Evolutionary conservation across 2,113 vertebrate species (phyloP).

Genomic region (Leptocoma aspasia): DNA sequence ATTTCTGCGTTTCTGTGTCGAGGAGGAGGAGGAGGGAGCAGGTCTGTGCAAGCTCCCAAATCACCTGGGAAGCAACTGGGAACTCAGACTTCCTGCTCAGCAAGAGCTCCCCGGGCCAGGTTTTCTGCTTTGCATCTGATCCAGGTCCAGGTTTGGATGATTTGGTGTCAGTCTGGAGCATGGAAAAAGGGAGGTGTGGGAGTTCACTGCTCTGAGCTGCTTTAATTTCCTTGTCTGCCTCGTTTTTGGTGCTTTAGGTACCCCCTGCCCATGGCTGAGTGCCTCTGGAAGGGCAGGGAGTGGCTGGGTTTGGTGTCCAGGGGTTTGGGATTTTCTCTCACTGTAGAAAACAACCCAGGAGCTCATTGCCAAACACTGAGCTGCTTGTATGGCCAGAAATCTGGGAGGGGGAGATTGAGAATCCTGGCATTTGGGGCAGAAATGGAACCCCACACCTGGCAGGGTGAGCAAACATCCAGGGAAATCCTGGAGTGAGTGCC

Average conservation of each 20-base stretch:
- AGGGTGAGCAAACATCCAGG: neutral
- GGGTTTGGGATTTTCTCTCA: neutral
- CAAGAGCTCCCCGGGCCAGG: neutral
- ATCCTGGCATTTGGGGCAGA: neutral
- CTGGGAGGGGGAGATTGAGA: neutral
- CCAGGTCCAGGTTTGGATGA: neutral
- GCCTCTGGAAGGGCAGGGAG: neutral
- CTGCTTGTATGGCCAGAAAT: neutral
- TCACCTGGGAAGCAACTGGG: neutral
- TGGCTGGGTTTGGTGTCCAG: neutral
- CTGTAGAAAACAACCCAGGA: neutral
- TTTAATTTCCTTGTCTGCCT: neutral
- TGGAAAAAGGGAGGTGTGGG: neutral
- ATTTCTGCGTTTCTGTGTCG: neutral
- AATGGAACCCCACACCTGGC: neutral
- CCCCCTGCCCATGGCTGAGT: neutral
- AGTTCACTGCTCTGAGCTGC: neutral
- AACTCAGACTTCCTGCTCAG: neutral
- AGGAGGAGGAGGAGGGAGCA: constrained; percentile 42
- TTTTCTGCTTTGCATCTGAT: neutral
- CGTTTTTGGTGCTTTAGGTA: neutral
- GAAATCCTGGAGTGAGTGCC: neutral
- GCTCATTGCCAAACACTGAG: neutral
- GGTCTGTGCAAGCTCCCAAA: constrained; percentile 41
- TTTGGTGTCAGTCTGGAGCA: neutral